Base-by-base conservation (phyloP, 2,888 invertebrate genomes). In the Seira ritae region DNA sequence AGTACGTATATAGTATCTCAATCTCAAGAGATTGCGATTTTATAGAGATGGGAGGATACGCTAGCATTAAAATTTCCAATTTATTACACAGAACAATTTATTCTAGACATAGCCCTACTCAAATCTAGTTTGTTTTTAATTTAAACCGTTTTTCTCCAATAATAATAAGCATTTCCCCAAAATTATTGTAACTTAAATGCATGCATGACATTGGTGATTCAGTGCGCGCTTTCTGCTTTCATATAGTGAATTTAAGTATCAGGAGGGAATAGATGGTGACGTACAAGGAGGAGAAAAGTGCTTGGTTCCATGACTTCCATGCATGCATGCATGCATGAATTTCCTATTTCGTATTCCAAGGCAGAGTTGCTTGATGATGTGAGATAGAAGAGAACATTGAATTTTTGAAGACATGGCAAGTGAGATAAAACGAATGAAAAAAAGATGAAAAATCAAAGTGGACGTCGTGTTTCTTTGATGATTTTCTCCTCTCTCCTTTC, bases 391-490 rank as follows among this genome's bases (percentile, higher is more conserved):
- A n/a, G 17, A 50, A 50, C 50, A 62, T 22, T 62, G 62, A 62
- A 62, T 62, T 62, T 62, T 62, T 19, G 62, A 62, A 20, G 62
- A 62, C 62, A 20, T 62, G 62, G 62, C 62, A 62, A 62, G 62
- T 62, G 22, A 62, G 62, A 62, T 62, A 62, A 62, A 62, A 62
- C 19, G 62, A 37, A 66, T 50, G 67, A 72, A 67, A 68, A 42
- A 55, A 66, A 79, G 66, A 72, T 55, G 71, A 66, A 37, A 73
- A 80, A 80, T 80, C 80, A 80, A 80, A 80, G 80, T 68, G 73
- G 68, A 68, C 80, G 37, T 67, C n/a, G 72, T 68, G 68, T 60
- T 50, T 42, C 80, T 80, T 80, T 80, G 80, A 80, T 80, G 80
- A 73, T 80, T 72, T 50, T 71, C 46, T 69, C 46, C 12, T 23